A percentile compares a stretch with the other conserved stretches of the same genome.
Evolutionary conservation across 2,797 vertebrate genomes (phyloP).

Genomic region (Philypnodon macrostomus): DNA sequence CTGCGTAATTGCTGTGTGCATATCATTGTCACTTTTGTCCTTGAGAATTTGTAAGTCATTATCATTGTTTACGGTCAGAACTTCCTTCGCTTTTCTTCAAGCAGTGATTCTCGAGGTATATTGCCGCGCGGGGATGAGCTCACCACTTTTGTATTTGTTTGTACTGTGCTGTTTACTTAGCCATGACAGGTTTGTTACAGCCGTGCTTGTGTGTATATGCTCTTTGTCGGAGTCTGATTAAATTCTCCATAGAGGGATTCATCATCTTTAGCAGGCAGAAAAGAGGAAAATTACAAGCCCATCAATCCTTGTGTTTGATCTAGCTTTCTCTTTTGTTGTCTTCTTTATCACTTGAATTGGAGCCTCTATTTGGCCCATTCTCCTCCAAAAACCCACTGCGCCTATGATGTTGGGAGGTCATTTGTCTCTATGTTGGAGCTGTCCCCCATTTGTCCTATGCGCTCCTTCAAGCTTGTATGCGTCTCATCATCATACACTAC

Average conservation of each 20-base stretch:
- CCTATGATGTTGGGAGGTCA: slow-evolving; percentile 38
- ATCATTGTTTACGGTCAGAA: slow-evolving; percentile 26
- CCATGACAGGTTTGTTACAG: slow-evolving; percentile 50
- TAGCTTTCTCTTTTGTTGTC: slow-evolving; percentile 32
- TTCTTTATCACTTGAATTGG: slow-evolving; percentile 22
- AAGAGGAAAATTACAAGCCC: slow-evolving; percentile 56
- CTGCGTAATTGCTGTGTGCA: slow-evolving; percentile 6
- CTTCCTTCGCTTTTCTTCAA: slow-evolving; percentile 7
- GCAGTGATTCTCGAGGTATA: slow-evolving; percentile 16
- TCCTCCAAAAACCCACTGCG: slow-evolving; percentile 26
- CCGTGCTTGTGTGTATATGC: slow-evolving; percentile 23
- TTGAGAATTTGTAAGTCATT: background rate
- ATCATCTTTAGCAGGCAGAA: slow-evolving; percentile 64
- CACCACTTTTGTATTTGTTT: slow-evolving; percentile 48
- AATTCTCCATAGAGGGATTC: slow-evolving; percentile 59
- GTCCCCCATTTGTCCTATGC: slow-evolving; percentile 36
- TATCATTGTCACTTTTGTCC: slow-evolving; percentile 8
- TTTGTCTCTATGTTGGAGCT: slow-evolving; percentile 58
- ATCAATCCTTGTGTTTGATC: slow-evolving; percentile 61
- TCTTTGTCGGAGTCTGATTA: slow-evolving; percentile 59
- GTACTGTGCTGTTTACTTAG: slow-evolving; percentile 45
- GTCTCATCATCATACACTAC: slow-evolving; percentile 30
- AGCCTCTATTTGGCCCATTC: slow-evolving; percentile 39
- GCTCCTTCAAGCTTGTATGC: slow-evolving; percentile 30
- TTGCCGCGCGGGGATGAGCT: slow-evolving; percentile 13